Base-by-base conservation (phyloP, 2,888 invertebrate species). In the Maniola hyperantus region DNA sequence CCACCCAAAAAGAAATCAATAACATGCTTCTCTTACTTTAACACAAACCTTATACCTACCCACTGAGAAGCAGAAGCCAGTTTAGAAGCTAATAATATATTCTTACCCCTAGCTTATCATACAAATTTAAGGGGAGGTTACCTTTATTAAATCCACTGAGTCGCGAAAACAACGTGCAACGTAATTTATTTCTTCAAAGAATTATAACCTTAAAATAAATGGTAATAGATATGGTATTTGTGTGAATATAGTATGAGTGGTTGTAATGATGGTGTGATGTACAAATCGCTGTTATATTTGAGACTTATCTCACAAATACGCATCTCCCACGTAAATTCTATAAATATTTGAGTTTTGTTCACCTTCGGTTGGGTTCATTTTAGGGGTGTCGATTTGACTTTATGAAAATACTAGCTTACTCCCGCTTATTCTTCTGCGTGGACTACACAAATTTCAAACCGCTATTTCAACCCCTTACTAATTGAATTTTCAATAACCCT, bases 331-430 rank as follows among this genome's bases (percentile, higher is more conserved):
- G 69, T 67, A 65, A 69, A 67, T 69, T 80, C 77, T 76, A 84
- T 84, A 84, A 84, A 84, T 84, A 84, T 84, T 84, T 83, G 83
- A 83, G 77, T 80, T 81, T 77, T 79, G 76, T 83, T 70, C 55
- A 50, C 54, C 55, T 55, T 20, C 36, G 54, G 18, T 36, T 34
- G 46, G 44, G 20, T 26, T 36, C 13, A 18, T 36, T 26, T 6
- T 51, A 62, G 53, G 53, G 62, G 42, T 62, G 39, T 26, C 61
- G 34, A 34, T 26, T 26, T 44, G 15, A 36, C 6, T 18, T 36
- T 36, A 36, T 36, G 1, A 6, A 10, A 33, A 53, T 4, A 26
- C 13, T n/a, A n/a, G n/a, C n/a, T n/a, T n/a, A n/a, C n/a, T n/a
- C n/a, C n/a, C n/a, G n/a, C n/a, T n/a, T n/a, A n/a, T n/a, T n/a